Evolutionary conservation across 2,888 invertebrate genomes (phyloP).

Genomic region (Xestobium rufovillosum): DNA sequence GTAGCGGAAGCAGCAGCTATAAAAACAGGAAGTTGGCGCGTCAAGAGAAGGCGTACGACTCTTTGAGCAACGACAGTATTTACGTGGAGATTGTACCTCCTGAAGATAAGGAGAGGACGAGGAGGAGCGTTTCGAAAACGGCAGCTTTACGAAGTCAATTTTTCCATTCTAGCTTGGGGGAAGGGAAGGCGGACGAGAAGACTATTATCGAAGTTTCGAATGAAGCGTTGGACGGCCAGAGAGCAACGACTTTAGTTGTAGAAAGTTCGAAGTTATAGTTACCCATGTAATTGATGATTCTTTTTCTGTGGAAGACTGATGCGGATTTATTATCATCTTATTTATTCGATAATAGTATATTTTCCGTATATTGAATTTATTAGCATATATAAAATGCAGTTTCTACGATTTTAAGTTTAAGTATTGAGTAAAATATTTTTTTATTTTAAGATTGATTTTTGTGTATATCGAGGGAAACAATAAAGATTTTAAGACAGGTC

Average conservation of each 20-base stretch:
- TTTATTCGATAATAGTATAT: too few relatives aligned
- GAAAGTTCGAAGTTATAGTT: slow-evolving; percentile 31
- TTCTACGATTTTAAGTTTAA: too few relatives aligned
- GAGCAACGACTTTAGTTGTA: slow-evolving; percentile 21
- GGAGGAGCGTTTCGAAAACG: slow-evolving; percentile 44
- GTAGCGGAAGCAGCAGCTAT: slow-evolving; percentile 40
- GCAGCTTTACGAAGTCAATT: slow-evolving; percentile 48
- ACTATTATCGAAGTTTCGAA: slow-evolving; percentile 39
- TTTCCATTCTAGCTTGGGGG: slow-evolving; percentile 41
- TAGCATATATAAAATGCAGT: too few relatives aligned
- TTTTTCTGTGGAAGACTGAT: slow-evolving; percentile 29
- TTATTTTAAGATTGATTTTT: too few relatives aligned
- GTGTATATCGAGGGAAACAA: too few relatives aligned
- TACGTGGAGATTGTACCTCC: slow-evolving; percentile 36
- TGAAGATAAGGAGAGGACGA: slow-evolving; percentile 32
- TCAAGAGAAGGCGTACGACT: slow-evolving; percentile 31
- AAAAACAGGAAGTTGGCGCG: slow-evolving; percentile 29
- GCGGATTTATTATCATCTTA: slow-evolving; percentile 21
- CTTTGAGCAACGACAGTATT: slow-evolving; percentile 40
- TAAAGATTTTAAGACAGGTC: too few relatives aligned
- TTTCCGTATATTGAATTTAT: too few relatives aligned
- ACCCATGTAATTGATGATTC: slow-evolving; percentile 13
- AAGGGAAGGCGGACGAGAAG: slow-evolving; percentile 33
- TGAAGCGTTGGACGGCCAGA: slow-evolving; percentile 32
- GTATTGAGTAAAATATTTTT: too few relatives aligned